Evolutionary conservation across 2,888 invertebrate genomes (phyloP), one percentile per base, ranked within the genome.

Genomic region (Morpho helenor): DNA sequence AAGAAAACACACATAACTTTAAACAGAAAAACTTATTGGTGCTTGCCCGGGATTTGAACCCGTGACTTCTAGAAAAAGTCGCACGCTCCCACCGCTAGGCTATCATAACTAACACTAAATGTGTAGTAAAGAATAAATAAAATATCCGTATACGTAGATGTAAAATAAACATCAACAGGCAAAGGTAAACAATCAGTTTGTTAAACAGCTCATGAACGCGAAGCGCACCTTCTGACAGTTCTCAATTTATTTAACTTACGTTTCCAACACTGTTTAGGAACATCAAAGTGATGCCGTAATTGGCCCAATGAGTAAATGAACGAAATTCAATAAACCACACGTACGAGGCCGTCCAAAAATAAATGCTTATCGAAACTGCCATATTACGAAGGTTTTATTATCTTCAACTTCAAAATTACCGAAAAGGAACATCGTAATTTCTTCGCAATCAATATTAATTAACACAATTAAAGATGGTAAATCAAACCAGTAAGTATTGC

Each of bases 281-380:
- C 82, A 79, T 88, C 84, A 87, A 88, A 87, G 84, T 76, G 75
- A 77, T 31, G 75, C 76, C 80, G 79, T 87, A 86, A 87, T 88
- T 86, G 80, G 77, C 73, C 63, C 65, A 69, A 67, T 68, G 74
- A 73, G 67, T 73, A 76, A 75, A 74, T 72, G 73, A 71, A 68
- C 68, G 70, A 72, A 76, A 71, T 73, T 68, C 68, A 68, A 69
- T 68, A 66, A 61, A 65, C 55, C 59, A 61, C 61, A 59, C 59
- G 52, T 40, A 52, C 60, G 55, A 58, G 45, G 53, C 50, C 55
- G 59, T 64, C 56, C 61, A 45, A 62, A 65, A 67, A 69, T 68
- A 71, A 70, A 68, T 59, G 52, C 48, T 56, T 55, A 52, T 57
- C 54, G 55, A 43, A 55, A 55, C 43, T 49, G 48, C 52, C 52